Percentiles rank a stretch among this genome's conserved stretches.
Evolutionary conservation across 2,888 invertebrate species (phyloP).

Genomic region (Dexiosoma caninum): DNA sequence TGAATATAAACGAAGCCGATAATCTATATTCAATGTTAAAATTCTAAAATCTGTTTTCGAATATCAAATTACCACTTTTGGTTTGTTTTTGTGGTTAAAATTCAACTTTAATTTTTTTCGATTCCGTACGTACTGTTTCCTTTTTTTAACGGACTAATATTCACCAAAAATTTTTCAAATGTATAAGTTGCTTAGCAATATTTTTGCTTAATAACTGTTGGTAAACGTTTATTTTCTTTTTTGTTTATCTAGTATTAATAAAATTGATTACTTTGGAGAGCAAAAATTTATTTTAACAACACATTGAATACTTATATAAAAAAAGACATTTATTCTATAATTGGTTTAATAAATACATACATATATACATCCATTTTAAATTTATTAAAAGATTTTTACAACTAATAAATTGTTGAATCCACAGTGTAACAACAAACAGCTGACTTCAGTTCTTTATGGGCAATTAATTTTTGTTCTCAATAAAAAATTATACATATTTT

Average conservation of each 20-base stretch:
- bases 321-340: conserved; percentile 54
- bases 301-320: conserved; percentile 16
- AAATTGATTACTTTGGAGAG: conserved; percentile 9
- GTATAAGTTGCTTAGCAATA: conserved; percentile 43
- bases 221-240: conserved; percentile 39
- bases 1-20: conserved; percentile 29
- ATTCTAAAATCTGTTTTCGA: not conserved
- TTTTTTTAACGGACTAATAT: not conserved
- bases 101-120: conserved; percentile 6
- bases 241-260: conserved; percentile 34
- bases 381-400: conserved; percentile 8
- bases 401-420: conserved; percentile 21
- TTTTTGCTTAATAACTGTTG: not conserved
- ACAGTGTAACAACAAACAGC: not conserved
- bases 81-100: conserved; percentile 21
- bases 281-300: conserved; percentile 5
- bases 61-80: not conserved
- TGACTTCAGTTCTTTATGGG: not conserved
- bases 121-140: not conserved
- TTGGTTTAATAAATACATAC: conserved; percentile 29
- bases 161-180: not conserved
- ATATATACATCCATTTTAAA: conserved; percentile 1
- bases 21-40: conserved; percentile 51
- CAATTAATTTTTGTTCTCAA: conserved; percentile 33
- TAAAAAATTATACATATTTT: too few species aligned